Conservation (phyloP, 2,797 vertebrate genomes). For the Apogon talboti region DNA sequence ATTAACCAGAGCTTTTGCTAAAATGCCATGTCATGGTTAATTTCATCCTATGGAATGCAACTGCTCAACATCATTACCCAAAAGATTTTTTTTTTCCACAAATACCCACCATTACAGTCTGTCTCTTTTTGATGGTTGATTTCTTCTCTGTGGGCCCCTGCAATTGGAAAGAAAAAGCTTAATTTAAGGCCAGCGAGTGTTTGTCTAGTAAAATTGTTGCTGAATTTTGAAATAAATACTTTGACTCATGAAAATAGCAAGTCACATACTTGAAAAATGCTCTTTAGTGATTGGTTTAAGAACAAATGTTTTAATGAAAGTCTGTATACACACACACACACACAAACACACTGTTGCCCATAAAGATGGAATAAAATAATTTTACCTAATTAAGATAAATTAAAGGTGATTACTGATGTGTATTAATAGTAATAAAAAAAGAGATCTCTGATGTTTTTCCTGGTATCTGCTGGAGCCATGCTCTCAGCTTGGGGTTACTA, state of each 20-base stretch:
- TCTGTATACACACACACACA: too few species aligned
- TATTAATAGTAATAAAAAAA: too few species aligned
- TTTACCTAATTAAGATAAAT: too few species aligned
- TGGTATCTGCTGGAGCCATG: too few species aligned
- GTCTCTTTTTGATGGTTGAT: not conserved
- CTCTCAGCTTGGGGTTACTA: too few species aligned
- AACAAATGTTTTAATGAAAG: too few species aligned
- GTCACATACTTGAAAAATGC: too few species aligned
- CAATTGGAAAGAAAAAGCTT: not conserved
- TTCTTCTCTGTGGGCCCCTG: not conserved
- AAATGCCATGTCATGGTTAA: not conserved
- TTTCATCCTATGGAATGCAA: not conserved
- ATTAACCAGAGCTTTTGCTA: not conserved
- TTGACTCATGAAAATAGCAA: not conserved
- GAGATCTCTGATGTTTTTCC: too few species aligned
- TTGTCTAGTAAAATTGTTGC: not conserved
- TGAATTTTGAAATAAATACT: constrained; percentile 8
- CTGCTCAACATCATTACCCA: not conserved
- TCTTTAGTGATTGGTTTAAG: too few species aligned
- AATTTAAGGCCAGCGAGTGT: not conserved
- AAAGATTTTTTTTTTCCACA: not conserved
- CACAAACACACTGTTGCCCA: too few species aligned
- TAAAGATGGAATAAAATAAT: too few species aligned
- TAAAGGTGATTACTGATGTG: too few species aligned
- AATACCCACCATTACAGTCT: not conserved